Base-by-base conservation (phyloP, 2,113 vertebrate species). In the Megalops atlanticus region DNA sequence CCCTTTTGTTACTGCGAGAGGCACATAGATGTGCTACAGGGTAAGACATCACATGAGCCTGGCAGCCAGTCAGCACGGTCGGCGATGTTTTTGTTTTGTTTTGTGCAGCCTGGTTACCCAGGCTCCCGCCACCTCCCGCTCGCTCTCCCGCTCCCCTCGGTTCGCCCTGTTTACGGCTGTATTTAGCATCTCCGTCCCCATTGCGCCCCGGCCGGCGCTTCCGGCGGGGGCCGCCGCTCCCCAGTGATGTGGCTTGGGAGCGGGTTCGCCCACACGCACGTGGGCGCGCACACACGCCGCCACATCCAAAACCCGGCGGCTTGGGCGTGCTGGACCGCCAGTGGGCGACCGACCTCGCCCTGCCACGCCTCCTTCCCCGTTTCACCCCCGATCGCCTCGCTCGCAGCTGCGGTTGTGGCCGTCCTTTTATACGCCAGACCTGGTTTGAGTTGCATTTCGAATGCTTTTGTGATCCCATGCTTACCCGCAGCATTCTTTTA, bases 51-150 rank as follows among this genome's bases (percentile, higher is more conserved):
- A 45, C 7, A 45, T 45, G 1, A 10, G 43, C 43, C 14, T 35
- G 0, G n/a, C 15, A 58, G 33, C 16, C 16, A 39, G n/a, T 36
- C 21, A 14, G 7, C 21, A 5, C 21, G 14, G 15, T 58, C 54
- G 21, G 24, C 1, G 21, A 11, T 68, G 38, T 78, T 78, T 68
- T 41, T 78, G 64, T 78, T 78, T 68, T 54, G 36, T 40, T 36
- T 18, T 40, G 15, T 52, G 35, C 38, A 78, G 49, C 35, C 12
- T n/a, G 36, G 49, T 77, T 27, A 52, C 0, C 33, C n/a, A 35
- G 75, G 14, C 75, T 21, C 31, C 47, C 3, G 43, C 75, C 10
- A 41, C 43, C 15, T 31, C 15, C 27, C 24, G 24, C 41, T 58
- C 74, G 31, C 14, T 38, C 47, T 38, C 74, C 38, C 18, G 36